These are phyloP conservation scores for Crypturellus undulatus DNA, from an alignment of 2,113 vertebrate genomes.

Conservation along the genomic window DNA sequence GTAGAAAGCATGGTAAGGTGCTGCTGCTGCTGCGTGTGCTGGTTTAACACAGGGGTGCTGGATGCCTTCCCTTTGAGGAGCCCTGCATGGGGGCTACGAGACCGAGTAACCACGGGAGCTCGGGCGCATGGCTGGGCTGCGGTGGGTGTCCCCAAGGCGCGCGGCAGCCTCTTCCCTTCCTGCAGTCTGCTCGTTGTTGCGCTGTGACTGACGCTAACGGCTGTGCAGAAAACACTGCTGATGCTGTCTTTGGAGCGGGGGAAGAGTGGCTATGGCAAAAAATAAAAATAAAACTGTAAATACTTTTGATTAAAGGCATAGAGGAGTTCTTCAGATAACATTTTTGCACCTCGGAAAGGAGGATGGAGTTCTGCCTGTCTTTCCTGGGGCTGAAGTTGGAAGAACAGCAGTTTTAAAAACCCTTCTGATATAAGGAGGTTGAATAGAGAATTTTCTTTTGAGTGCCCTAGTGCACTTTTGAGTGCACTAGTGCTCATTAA, in stretches of 20 bases:
- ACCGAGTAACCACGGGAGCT: neutral
- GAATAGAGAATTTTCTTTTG: neutral
- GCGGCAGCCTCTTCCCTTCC: neutral
- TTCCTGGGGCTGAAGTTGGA: neutral
- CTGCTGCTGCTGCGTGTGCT: conserved; percentile 54
- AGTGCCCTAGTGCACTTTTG: neutral
- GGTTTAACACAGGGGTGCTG: neutral
- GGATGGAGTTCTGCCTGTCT: neutral
- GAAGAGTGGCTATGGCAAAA: neutral
- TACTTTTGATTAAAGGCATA: neutral
- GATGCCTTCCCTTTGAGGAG: neutral
- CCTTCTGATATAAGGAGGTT: neutral
- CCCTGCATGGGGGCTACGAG: neutral
- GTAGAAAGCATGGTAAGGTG: conserved; percentile 31
- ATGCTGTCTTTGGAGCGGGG: fast-evolving
- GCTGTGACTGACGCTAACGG: neutral
- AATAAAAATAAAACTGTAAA: neutral
- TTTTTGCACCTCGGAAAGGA: neutral
- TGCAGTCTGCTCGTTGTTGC: neutral
- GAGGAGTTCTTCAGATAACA: neutral
- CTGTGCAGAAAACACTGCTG: neutral
- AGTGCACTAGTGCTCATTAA: neutral
- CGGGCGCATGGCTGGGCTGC: neutral
- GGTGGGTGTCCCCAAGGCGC: neutral
- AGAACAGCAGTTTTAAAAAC: neutral